Percentiles rank a stretch among this genome's conserved stretches.
These are phyloP conservation scores for Copsychus sechellarum DNA, from an alignment of 2,113 vertebrate species.

Conservation along the genomic window DNA sequence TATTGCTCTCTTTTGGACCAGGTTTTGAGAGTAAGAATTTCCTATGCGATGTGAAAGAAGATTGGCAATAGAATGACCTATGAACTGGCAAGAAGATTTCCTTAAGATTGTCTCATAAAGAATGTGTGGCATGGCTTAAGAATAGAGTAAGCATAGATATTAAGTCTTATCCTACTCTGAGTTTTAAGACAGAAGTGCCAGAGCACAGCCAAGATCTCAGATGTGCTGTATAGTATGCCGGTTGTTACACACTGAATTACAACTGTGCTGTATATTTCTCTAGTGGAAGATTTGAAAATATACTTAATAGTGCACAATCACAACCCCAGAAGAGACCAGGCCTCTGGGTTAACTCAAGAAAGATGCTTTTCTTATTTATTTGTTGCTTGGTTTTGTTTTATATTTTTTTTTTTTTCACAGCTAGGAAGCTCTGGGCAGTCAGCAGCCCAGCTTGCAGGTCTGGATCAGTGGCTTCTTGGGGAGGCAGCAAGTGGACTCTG, in stretches of 20 bases:
- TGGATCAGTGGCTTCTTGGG: background rate
- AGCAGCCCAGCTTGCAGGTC: background rate
- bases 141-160: background rate
- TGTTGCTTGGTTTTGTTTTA: background rate
- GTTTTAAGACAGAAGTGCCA: background rate
- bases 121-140: background rate
- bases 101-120: background rate
- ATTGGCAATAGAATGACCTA: background rate
- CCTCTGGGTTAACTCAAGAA: background rate
- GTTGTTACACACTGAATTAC: background rate
- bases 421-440: background rate
- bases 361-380: background rate
- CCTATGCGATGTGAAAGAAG: background rate
- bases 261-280: background rate
- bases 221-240: background rate
- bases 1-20: background rate
- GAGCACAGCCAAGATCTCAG: background rate
- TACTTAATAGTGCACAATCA: background rate
- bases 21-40: background rate
- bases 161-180: background rate
- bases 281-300: background rate
- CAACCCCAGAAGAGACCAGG: background rate
- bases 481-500: background rate
- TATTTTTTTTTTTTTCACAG: background rate
- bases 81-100: background rate